Conservation (phyloP, 2,797 vertebrate species). For the Ctenochaetus hawaiiensis region DNA sequence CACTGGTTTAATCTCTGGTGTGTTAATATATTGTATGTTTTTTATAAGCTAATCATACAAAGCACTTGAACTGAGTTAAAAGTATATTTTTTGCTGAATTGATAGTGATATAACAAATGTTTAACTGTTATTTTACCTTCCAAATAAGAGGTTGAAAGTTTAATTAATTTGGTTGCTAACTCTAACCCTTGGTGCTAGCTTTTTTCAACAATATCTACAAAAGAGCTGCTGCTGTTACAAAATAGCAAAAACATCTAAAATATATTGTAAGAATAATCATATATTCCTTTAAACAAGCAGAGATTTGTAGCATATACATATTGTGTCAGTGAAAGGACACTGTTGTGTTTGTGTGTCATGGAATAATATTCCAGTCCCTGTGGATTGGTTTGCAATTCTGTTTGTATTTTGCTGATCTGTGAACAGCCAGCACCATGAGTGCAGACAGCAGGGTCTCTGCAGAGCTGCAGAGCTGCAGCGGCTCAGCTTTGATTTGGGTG, state of each 20-base stretch:
- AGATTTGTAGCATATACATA: not conserved
- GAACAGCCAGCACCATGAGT: constrained; percentile 55
- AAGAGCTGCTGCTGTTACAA: not conserved
- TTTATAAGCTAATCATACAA: too few species aligned
- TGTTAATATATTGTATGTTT: too few species aligned
- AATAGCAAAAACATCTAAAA: not conserved
- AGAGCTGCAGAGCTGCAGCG: constrained; percentile 34
- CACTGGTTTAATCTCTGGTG: too few species aligned
- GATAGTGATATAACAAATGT: too few species aligned
- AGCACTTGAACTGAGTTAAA: too few species aligned
- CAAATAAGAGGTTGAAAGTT: too few species aligned
- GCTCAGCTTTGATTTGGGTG: constrained; percentile 53
- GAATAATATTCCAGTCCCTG: constrained; percentile 34
- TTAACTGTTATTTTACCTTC: too few species aligned
- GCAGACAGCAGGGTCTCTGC: constrained; percentile 43
- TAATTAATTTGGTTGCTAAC: not conserved
- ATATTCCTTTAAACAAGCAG: not conserved
- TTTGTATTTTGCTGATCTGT: constrained; percentile 68
- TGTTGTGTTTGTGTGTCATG: not conserved
- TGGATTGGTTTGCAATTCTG: constrained; percentile 43
- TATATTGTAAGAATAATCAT: not conserved
- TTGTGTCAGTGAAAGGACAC: constrained; percentile 3
- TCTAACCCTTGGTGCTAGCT: too few species aligned
- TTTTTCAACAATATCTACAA: not conserved
- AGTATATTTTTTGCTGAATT: too few species aligned